Evolutionary conservation across 2,888 invertebrate species (phyloP).

Genomic region (Pandemis cinnamomeana): DNA sequence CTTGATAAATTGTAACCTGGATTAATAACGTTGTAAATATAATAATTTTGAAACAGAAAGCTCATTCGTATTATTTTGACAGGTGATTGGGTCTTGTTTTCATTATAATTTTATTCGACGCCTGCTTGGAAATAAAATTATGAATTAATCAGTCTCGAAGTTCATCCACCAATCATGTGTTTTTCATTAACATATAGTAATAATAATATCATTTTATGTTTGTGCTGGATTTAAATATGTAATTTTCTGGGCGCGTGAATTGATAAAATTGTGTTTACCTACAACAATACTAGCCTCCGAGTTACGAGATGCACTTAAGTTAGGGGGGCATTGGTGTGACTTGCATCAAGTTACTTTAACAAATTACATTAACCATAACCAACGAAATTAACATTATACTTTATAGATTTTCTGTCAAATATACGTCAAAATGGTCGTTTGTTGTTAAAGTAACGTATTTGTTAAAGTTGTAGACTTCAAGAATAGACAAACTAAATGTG

Average conservation of each 20-base stretch:
- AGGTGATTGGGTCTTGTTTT: slow-evolving; percentile 13
- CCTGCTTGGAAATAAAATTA: neutral
- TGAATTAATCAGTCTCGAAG: neutral
- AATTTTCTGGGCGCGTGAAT: slow-evolving; percentile 1
- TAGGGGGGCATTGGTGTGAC: no score
- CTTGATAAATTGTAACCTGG: slow-evolving; percentile 31
- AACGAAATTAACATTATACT: no score
- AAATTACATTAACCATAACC: no score
- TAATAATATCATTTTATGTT: slow-evolving; percentile 19
- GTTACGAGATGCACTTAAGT: no score
- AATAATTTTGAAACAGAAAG: slow-evolving; percentile 16
- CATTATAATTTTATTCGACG: slow-evolving; percentile 7
- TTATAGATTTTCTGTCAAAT: no score
- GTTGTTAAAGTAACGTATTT: no score
- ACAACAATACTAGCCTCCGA: neutral
- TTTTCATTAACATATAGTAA: slow-evolving; percentile 16
- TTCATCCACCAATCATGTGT: slow-evolving; percentile 19
- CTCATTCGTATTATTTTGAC: slow-evolving; percentile 29
- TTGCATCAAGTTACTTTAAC: no score
- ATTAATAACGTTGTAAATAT: slow-evolving; percentile 37
- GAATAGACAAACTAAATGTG: no score
- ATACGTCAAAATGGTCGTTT: no score
- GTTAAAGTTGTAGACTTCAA: no score
- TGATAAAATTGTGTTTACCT: slow-evolving; percentile 10
- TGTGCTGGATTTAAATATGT: slow-evolving; percentile 14